Conservation (phyloP, 1,140 invertebrate genomes). For the Bombus difficillimus region DNA sequence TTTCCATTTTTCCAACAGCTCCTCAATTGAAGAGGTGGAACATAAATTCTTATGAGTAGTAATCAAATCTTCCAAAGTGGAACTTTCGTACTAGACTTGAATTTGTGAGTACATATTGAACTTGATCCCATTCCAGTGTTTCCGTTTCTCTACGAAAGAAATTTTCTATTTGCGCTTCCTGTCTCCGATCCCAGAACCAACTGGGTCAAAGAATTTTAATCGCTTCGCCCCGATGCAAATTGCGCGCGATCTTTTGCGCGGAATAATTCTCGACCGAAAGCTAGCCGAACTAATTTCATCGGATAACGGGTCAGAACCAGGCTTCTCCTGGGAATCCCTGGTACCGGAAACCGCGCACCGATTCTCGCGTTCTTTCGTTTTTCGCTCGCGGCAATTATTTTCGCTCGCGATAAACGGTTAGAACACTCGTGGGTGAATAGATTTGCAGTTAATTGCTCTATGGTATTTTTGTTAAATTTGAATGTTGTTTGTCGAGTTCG, state of each 20-base stretch:
- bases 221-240: conserved; percentile 36
- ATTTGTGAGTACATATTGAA: not conserved
- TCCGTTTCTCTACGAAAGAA: not conserved
- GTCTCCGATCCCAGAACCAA: not conserved
- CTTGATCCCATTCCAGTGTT: not conserved
- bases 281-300: conserved; percentile 26
- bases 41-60: too few species aligned
- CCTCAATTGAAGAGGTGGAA: too few species aligned
- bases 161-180: conserved; percentile 20
- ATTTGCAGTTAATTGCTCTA: not conserved
- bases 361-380: not conserved
- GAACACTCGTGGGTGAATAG: too few species aligned
- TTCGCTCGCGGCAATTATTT: not conserved
- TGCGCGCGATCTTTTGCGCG: conserved; percentile 34
- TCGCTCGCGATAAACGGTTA: not conserved
- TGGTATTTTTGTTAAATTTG: not conserved
- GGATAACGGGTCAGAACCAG: not conserved
- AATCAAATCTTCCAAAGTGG: not conserved
- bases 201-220: conserved; percentile 50
- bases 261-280: conserved; percentile 31
- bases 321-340: not conserved
- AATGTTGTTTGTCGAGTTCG: not conserved
- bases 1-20: too few species aligned
- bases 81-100: not conserved
- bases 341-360: not conserved